A percentile compares a stretch with the other conserved stretches of the same genome.
Evolutionary conservation across 2,888 invertebrate genomes (phyloP).

Genomic region (Hypsopygia costalis): DNA sequence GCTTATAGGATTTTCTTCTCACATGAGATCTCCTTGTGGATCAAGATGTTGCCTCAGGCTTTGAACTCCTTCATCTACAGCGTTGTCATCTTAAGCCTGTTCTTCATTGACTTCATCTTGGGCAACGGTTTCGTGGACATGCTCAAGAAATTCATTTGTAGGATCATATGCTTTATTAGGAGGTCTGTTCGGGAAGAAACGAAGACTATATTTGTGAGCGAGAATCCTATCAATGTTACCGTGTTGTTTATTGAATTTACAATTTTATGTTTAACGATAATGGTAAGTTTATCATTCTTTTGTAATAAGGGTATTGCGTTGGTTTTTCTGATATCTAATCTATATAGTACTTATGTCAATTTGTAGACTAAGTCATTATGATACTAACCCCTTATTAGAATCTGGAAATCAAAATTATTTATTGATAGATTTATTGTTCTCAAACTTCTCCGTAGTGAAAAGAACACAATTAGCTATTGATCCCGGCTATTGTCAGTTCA

Average conservation of each 20-base stretch:
- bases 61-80: conserved; percentile 30
- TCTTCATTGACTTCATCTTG: conserved; percentile 46
- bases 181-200: conserved; percentile 42
- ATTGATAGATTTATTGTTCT: too few relatives aligned
- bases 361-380: too few relatives aligned
- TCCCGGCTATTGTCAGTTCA: too few relatives aligned
- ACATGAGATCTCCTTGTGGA: too few relatives aligned
- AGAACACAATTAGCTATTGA: too few relatives aligned
- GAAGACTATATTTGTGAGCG: conserved; percentile 22
- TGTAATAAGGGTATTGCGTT: too few relatives aligned
- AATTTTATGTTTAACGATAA: conserved; percentile 39
- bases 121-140: conserved; percentile 55
- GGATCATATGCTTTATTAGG: conserved; percentile 40
- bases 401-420: too few relatives aligned
- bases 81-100: conserved; percentile 36
- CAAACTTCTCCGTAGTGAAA: too few relatives aligned
- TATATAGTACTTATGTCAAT: too few relatives aligned
- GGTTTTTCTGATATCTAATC: too few relatives aligned
- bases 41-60: conserved; percentile 9
- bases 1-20: conserved; percentile 32
- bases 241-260: conserved; percentile 45
- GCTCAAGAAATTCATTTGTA: conserved; percentile 38
- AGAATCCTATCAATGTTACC: conserved; percentile 35
- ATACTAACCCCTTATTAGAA: too few relatives aligned
- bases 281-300: conserved; percentile 33